phyloP scores from a whole-genome alignment of 1,140 invertebrate species.

The Halictus rubicundus region DNA sequence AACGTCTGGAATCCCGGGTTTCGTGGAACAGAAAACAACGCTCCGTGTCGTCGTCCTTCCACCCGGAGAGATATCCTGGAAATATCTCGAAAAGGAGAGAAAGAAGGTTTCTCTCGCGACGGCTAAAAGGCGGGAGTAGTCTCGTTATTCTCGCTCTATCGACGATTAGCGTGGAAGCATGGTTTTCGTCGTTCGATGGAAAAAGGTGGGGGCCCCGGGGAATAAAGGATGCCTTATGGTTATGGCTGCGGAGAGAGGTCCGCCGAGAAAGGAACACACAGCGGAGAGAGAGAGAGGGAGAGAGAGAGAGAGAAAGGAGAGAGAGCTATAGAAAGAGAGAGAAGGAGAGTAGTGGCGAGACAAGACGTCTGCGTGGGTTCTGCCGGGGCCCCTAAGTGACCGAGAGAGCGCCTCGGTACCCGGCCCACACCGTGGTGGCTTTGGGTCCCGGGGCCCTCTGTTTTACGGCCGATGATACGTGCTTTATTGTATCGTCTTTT shows the following conservation, averaged over 20 bases:
- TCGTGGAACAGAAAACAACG: background rate
- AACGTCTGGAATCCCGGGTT: background rate
- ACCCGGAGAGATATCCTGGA: too few relatives aligned
- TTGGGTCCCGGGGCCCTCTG: constrained; percentile 55
- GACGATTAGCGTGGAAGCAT: constrained; percentile 51
- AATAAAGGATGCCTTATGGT: constrained; percentile 75
- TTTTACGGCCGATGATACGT: constrained; percentile 80
- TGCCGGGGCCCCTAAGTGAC: constrained; percentile 69
- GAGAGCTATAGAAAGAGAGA: background rate
- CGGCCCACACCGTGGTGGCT: constrained; percentile 65
- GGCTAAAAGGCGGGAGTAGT: constrained; percentile 32
- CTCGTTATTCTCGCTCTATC: constrained; percentile 47
- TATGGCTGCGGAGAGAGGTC: constrained; percentile 63
- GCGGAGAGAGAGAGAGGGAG: constrained; percentile 12
- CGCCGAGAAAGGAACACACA: constrained; percentile 13
- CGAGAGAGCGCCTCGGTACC: constrained; percentile 53
- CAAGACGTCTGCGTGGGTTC: constrained; percentile 78
- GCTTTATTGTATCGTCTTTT: constrained; percentile 81
- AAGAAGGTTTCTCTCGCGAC: constrained; percentile 7
- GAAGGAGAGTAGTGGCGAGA: constrained; percentile 53
- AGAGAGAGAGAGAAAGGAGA: constrained; percentile 41
- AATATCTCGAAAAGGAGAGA: too few relatives aligned
- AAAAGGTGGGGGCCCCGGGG: constrained; percentile 9
- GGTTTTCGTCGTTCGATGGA: constrained; percentile 40
- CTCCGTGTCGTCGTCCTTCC: background rate